Percentiles rank a stretch among this genome's conserved stretches.
These are phyloP conservation scores for Nannoperca australis DNA, from an alignment of 2,797 vertebrate species.

Conservation along the genomic window DNA sequence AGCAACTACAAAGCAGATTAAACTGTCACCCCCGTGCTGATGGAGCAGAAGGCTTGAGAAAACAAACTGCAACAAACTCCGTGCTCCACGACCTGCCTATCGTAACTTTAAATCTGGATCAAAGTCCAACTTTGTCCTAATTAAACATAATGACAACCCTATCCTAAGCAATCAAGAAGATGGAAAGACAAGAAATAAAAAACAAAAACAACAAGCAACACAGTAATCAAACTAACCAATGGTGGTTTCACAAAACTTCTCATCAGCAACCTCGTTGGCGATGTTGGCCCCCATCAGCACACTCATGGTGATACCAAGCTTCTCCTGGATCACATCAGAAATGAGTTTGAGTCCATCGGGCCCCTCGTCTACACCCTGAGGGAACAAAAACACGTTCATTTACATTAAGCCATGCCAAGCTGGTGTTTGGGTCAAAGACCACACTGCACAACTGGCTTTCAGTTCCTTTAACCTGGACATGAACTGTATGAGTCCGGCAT, in stretches of 20 bases:
- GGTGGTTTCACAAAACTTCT: conserved; percentile 98
- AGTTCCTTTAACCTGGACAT: not conserved
- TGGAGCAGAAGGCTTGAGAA: conserved; percentile 17
- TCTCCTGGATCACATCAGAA: conserved; percentile 94
- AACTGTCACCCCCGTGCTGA: conserved; percentile 29
- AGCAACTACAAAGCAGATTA: conserved; percentile 18
- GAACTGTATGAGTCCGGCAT: not conserved
- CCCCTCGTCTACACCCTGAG: conserved; percentile 94
- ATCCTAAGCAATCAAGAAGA: not conserved
- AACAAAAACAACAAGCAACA: not conserved
- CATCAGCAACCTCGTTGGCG: conserved; percentile 95
- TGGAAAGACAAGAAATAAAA: not conserved
- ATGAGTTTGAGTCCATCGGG: conserved; percentile 95
- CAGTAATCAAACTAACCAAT: conserved; percentile 87
- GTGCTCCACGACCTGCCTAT: conserved; percentile 8
- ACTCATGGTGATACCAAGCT: conserved; percentile 90
- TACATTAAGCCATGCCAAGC: not conserved
- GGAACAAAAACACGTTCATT: conserved; percentile 15
- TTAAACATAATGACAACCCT: not conserved
- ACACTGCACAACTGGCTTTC: not conserved
- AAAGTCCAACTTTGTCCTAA: not conserved
- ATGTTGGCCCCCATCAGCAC: conserved; percentile 99
- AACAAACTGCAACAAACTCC: conserved; percentile 18
- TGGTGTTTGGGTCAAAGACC: conserved; percentile 27
- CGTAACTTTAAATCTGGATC: not conserved